Evolutionary conservation across 2,797 vertebrate species (phyloP), one percentile per base, ranked within the genome.

Genomic region (Coregonus ussuriensis): DNA sequence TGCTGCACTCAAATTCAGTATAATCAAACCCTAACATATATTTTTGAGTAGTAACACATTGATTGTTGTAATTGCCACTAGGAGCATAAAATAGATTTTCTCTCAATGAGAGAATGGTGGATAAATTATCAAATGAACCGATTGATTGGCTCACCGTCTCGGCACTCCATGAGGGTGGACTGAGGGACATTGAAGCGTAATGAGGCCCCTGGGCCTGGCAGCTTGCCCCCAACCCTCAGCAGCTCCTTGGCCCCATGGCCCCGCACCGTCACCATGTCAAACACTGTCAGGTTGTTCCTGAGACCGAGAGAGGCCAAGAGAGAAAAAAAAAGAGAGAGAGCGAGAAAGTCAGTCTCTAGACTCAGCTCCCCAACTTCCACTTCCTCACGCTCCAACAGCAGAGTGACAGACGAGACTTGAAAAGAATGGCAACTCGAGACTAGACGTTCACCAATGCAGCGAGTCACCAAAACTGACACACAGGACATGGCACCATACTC

Each of bases 101-200:
- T 15, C 54, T 21, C 18, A 59, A 3, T 59, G 54, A 59, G 54
- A 59, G 54, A 59, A 59, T 6, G 18, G 16, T 21, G 54, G 54
- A 21, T 59, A n/a, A 59, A n/a, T 5, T n/a, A 59, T 6, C 15
- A 21, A 25, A 63, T 9, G 16, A 18, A 63, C 0, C 4, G 18
- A 15, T 15, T 3, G 41, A 37, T n/a, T 37, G 71, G 3, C 96
- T 95, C 90, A 99, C 98, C 97, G 83, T 96, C 95, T 74, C 94
- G 95, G 89, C 98, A 99, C 90, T 98, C 97, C 98, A 98, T 98
- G 0, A 99, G 94, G 0, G 96, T 98, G 6, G 98, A 97, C 85
- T 99, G 98, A 14, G 97, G 98, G 56, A 99, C 97, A n/a, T 99
- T 99, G 85, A 99, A 99, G 71, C 98, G 95, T 73, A 99, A 95